Conservation (phyloP, 2,113 vertebrate species). For the Ellobius talpinus region DNA sequence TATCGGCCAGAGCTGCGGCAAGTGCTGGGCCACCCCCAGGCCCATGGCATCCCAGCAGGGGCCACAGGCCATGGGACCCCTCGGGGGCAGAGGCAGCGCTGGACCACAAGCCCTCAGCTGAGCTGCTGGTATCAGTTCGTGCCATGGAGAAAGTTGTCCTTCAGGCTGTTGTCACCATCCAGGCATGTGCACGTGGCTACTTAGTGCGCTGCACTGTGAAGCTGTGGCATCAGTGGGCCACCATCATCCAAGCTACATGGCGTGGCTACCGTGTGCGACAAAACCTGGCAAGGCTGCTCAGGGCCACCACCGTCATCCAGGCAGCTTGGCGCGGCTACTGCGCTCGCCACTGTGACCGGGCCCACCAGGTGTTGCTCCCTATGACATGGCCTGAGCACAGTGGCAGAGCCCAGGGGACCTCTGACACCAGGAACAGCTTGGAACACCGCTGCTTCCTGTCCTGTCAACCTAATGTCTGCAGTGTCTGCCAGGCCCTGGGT, state of each 20-base stretch:
- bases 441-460: slow-evolving; percentile 75
- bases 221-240: slow-evolving; percentile 60
- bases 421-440: accelerated
- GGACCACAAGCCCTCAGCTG: not conserved
- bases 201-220: slow-evolving; percentile 31
- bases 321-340: slow-evolving; percentile 60
- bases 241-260: slow-evolving; percentile 75
- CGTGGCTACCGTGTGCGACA: not conserved
- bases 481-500: slow-evolving; percentile 56
- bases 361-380: not conserved
- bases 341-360: not conserved
- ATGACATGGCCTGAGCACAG: not conserved
- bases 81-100: accelerated
- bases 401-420: accelerated
- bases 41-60: not conserved
- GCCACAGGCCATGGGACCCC: accelerated
- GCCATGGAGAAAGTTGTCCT: not conserved
- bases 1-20: not conserved
- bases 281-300: slow-evolving; percentile 29
- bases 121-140: not conserved
- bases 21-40: not conserved
- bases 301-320: slow-evolving; percentile 59
- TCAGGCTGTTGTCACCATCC: not conserved
- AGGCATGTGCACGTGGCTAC: slow-evolving; percentile 43
- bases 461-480: slow-evolving; percentile 15